Conservation (phyloP, 2,797 vertebrate genomes). For the Argentina silus region DNA sequence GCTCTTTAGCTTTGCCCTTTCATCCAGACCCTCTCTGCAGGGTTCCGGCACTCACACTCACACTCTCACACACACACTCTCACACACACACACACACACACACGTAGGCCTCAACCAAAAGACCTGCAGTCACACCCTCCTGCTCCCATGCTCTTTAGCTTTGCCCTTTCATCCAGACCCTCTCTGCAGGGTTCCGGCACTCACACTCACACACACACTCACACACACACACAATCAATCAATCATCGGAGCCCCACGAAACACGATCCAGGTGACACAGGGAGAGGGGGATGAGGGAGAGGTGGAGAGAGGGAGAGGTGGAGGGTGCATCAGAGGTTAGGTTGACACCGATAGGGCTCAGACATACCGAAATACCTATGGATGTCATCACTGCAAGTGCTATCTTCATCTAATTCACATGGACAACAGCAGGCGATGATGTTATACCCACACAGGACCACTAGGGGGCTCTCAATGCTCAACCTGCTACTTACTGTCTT, state of each 20-base stretch:
- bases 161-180: background rate
- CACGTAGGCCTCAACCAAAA: too few relatives aligned
- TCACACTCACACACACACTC: background rate
- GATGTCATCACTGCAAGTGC: background rate
- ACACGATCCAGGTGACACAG: constrained; percentile 1
- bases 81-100: too few relatives aligned
- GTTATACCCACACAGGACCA: constrained; percentile 41
- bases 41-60: background rate
- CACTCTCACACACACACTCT: background rate
- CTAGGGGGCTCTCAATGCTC: constrained; percentile 48
- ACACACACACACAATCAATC: background rate
- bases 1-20: constrained; percentile 11
- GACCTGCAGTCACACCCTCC: too few relatives aligned
- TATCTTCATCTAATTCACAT: background rate
- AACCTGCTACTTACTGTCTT: too few relatives aligned
- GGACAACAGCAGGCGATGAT: background rate
- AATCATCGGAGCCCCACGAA: background rate
- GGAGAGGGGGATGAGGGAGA: background rate
- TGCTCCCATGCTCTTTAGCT: background rate
- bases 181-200: background rate
- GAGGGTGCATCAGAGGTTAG: background rate
- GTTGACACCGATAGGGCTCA: too few relatives aligned
- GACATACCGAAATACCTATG: too few relatives aligned
- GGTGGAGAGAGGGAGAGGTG: background rate
- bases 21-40: background rate